A percentile compares a stretch with the other conserved stretches of the same genome.
Evolutionary conservation across 1,140 invertebrate genomes (phyloP).

Genomic region (Drosophila obscura): DNA sequence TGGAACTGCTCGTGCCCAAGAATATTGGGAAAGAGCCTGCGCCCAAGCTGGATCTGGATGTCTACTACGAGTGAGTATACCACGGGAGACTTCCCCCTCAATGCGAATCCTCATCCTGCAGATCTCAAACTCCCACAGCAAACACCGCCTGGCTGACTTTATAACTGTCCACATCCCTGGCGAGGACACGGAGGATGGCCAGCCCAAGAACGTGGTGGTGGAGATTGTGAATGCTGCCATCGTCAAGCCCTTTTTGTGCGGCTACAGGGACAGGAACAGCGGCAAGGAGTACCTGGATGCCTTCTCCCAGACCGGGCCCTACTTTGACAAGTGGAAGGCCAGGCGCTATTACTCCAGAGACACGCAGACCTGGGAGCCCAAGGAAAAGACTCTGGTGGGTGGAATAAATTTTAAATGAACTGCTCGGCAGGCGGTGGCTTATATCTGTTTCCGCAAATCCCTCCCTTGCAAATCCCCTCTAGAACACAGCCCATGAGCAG

Average conservation of each 20-base stretch:
- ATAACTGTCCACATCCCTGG: slow-evolving; percentile 84
- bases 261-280: slow-evolving; percentile 85
- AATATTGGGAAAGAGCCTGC: neutral
- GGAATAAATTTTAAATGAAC: too few species aligned
- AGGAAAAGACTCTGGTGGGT: slow-evolving; percentile 68
- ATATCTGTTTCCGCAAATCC: neutral
- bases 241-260: slow-evolving; percentile 86
- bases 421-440: too few species aligned
- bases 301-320: slow-evolving; percentile 86
- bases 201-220: slow-evolving; percentile 84
- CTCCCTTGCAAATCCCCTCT: neutral
- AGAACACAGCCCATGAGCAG: slow-evolving; percentile 79
- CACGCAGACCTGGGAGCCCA: slow-evolving; percentile 73
- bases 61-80: slow-evolving; percentile 79
- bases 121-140: slow-evolving; percentile 31
- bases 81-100: neutral
- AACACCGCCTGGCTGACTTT: slow-evolving; percentile 84
- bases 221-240: slow-evolving; percentile 85
- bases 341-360: slow-evolving; percentile 74
- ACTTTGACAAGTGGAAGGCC: slow-evolving; percentile 70
- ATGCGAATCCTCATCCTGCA: neutral
- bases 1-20: slow-evolving; percentile 32
- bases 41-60: slow-evolving; percentile 59
- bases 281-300: slow-evolving; percentile 86
- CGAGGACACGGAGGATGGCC: slow-evolving; percentile 77